A percentile compares a stretch with the other conserved stretches of the same genome.
phyloP scores from a whole-genome alignment of 2,797 vertebrate species.

The Hipposideros larvatus region DNA sequence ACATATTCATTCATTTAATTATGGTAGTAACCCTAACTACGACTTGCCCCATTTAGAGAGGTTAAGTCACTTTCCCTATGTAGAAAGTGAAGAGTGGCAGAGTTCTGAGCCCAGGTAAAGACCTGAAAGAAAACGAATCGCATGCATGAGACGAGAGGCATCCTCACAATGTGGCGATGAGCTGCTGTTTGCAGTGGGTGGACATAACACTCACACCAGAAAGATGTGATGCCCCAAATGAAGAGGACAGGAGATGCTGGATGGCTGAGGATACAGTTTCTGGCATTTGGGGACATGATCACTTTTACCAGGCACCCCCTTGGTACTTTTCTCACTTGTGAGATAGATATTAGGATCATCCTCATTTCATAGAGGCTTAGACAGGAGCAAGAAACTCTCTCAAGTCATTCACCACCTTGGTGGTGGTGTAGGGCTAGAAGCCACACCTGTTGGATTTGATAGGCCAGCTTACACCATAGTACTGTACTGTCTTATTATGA shows the following conservation, averaged over 20 bases:
- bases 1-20: not conserved
- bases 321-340: not conserved
- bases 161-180: fast-evolving
- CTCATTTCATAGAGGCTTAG: not conserved
- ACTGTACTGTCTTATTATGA: not conserved
- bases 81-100: not conserved
- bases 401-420: not conserved
- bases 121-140: not conserved
- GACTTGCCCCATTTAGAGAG: conserved; percentile 33
- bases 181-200: not conserved
- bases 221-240: not conserved
- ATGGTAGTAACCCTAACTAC: not conserved
- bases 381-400: not conserved
- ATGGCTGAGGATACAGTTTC: not conserved
- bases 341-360: not conserved
- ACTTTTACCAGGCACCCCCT: not conserved
- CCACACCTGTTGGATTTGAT: not conserved
- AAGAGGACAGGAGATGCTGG: not conserved
- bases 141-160: not conserved
- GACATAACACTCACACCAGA: not conserved
- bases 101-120: not conserved
- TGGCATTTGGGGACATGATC: not conserved
- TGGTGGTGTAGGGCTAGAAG: not conserved
- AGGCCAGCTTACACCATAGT: not conserved
- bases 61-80: not conserved